Percentiles rank a stretch among this genome's conserved stretches.
These are phyloP conservation scores for Geranospiza caerulescens DNA, from an alignment of 2,797 vertebrate species.

Conservation along the genomic window DNA sequence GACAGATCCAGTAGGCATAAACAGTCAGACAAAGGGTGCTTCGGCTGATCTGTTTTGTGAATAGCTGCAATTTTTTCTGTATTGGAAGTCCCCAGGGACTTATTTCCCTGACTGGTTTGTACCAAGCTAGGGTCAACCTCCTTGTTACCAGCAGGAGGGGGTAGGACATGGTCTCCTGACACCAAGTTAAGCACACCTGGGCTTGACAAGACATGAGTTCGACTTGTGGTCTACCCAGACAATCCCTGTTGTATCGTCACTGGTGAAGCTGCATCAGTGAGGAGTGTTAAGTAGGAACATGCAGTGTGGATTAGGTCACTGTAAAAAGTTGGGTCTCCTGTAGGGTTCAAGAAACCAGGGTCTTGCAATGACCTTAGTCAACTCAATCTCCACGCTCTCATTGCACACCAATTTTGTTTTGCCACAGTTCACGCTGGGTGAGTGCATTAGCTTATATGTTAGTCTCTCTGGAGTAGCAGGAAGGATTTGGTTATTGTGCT, in stretches of 20 bases:
- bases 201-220: background rate
- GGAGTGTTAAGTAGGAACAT: background rate
- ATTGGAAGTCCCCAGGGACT: background rate
- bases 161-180: background rate
- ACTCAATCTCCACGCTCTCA: background rate
- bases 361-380: background rate
- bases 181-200: background rate
- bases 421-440: background rate
- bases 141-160: background rate
- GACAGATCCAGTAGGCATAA: background rate
- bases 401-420: background rate
- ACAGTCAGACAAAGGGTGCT: background rate
- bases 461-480: background rate
- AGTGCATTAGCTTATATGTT: background rate
- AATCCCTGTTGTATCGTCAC: accelerated
- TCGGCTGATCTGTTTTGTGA: background rate
- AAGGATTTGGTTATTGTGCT: background rate
- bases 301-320: background rate
- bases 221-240: accelerated
- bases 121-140: background rate
- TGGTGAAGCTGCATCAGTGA: background rate
- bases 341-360: background rate
- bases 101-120: background rate
- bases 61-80: background rate
- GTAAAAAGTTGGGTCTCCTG: background rate